Evolutionary conservation across 2,888 invertebrate species (phyloP).

Genomic region (Notodonta dromedarius): DNA sequence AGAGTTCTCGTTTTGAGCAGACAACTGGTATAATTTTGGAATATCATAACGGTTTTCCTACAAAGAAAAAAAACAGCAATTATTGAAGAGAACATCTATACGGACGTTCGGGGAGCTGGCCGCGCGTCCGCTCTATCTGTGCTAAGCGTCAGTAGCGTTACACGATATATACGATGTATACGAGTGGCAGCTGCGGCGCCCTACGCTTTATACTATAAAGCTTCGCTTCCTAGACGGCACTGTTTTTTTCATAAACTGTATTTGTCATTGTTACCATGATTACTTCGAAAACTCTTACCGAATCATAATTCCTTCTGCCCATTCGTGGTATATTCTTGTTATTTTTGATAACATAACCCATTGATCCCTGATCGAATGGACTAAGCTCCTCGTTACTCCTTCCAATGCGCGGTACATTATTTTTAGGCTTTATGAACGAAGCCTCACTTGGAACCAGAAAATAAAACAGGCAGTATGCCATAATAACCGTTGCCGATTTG

Average conservation of each 20-base stretch:
- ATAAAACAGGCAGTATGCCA: conserved; percentile 61
- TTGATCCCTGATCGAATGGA: conserved; percentile 62
- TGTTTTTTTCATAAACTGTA: too few relatives aligned
- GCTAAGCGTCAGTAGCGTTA: too few relatives aligned
- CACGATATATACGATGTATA: too few relatives aligned
- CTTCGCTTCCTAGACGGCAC: too few relatives aligned
- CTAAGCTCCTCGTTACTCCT: conserved; percentile 72
- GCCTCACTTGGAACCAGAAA: conserved; percentile 55
- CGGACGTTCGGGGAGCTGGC: too few relatives aligned
- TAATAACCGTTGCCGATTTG: conserved; percentile 53
- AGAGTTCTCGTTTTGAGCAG: conserved; percentile 49
- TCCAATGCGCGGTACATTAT: conserved; percentile 75
- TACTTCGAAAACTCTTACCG: conserved; percentile 53
- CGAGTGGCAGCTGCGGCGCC: too few relatives aligned
- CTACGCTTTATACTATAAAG: too few relatives aligned
- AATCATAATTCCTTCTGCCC: conserved; percentile 77
- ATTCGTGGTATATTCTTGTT: conserved; percentile 78
- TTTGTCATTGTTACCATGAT: too few relatives aligned
- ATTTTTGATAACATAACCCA: conserved; percentile 79
- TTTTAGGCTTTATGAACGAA: conserved; percentile 72
- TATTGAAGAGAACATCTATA: too few relatives aligned
- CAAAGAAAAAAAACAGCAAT: not conserved
- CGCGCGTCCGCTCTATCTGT: too few relatives aligned
- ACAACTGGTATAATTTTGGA: conserved; percentile 69
- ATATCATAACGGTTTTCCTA: conserved; percentile 66